These are phyloP conservation scores for Zaprionus vittiger DNA, from an alignment of 1,140 invertebrate genomes.

Conservation along the genomic window DNA sequence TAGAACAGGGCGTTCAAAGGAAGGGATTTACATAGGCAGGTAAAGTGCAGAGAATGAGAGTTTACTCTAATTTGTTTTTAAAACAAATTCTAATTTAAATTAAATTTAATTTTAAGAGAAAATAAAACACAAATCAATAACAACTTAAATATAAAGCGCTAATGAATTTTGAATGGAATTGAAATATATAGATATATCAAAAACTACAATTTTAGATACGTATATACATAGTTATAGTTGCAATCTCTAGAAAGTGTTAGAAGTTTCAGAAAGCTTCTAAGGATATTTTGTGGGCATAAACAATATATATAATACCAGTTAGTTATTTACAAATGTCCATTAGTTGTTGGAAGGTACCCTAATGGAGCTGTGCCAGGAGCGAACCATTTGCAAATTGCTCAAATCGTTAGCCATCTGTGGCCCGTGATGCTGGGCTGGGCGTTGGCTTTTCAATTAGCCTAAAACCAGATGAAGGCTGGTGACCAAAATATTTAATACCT, in stretches of 20 bases:
- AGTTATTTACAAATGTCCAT: conserved; percentile 22
- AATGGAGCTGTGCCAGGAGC: conserved; percentile 29
- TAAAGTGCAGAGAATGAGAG: too few relatives aligned
- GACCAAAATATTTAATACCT: conserved; percentile 78
- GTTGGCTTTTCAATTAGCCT: conserved; percentile 75
- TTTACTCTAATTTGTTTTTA: too few relatives aligned
- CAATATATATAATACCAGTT: not conserved
- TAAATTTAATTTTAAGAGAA: too few relatives aligned
- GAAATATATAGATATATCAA: too few relatives aligned
- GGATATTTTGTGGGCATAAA: not conserved
- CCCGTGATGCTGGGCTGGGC: conserved; percentile 26
- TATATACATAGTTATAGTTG: too few relatives aligned
- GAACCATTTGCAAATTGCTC: conserved; percentile 65
- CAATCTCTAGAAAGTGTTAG: not conserved
- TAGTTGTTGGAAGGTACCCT: not conserved
- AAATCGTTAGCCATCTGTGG: conserved; percentile 44
- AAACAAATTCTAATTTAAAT: too few relatives aligned
- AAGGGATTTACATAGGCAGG: too few relatives aligned
- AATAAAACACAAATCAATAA: too few relatives aligned
- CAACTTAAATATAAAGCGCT: too few relatives aligned
- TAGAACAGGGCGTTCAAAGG: too few relatives aligned
- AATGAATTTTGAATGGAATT: too few relatives aligned
- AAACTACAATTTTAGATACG: too few relatives aligned
- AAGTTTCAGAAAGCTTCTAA: not conserved
- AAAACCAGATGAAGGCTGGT: conserved; percentile 62